These are phyloP conservation scores for Erpobdella octoculata DNA, from an alignment of 2,888 invertebrate species.

Conservation along the genomic window DNA sequence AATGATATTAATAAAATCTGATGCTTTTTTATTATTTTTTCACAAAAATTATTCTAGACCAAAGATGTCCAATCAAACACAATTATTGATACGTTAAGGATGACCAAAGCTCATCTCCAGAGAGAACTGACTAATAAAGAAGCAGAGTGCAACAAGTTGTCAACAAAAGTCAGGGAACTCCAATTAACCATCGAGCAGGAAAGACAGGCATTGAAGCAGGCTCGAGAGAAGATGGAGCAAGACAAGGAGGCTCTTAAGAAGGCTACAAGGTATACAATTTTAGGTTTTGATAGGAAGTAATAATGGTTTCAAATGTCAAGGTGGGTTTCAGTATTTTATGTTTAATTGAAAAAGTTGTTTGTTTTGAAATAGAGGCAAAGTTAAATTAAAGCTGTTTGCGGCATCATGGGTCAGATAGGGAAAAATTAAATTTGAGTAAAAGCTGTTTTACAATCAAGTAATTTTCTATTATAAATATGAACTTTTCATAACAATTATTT, in stretches of 20 bases:
- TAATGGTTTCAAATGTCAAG: too few species aligned
- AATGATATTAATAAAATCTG: neutral
- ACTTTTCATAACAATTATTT: too few species aligned
- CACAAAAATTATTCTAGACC: neutral
- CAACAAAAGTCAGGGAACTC: slow-evolving; percentile 50
- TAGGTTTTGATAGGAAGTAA: too few species aligned
- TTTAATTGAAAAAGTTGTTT: too few species aligned
- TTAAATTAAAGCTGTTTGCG: too few species aligned
- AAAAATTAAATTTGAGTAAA: too few species aligned
- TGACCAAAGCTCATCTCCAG: slow-evolving; percentile 49
- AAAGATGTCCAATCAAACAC: neutral
- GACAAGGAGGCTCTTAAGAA: slow-evolving; percentile 9
- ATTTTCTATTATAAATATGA: too few species aligned
- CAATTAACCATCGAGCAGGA: neutral
- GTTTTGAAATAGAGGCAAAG: too few species aligned
- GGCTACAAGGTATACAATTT: slow-evolving; percentile 11
- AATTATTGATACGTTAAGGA: slow-evolving; percentile 40
- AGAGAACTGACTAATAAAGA: slow-evolving; percentile 50
- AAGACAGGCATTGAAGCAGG: neutral
- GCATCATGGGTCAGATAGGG: too few species aligned
- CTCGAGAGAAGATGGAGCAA: neutral
- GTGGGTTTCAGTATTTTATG: too few species aligned
- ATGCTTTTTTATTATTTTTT: neutral
- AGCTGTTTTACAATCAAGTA: too few species aligned
- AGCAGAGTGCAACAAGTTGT: slow-evolving; percentile 50